These are phyloP conservation scores for Pyxicephalus adspersus DNA, from an alignment of 2,113 vertebrate genomes.

Conservation along the genomic window DNA sequence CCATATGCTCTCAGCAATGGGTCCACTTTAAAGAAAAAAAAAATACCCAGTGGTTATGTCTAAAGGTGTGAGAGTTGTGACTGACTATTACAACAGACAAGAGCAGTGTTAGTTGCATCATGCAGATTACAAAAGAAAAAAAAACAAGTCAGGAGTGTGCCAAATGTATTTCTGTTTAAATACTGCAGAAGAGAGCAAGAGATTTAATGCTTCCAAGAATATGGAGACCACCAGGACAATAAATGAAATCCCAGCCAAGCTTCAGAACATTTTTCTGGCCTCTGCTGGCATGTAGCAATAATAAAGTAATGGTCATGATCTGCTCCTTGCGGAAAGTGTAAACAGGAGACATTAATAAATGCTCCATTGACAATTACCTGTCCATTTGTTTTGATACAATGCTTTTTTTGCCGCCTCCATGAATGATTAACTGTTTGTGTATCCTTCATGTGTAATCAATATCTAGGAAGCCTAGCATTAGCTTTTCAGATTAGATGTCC, in stretches of 20 bases:
- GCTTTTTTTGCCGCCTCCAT: slow-evolving; percentile 69
- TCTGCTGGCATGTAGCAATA: slow-evolving; percentile 57
- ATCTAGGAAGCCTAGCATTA: slow-evolving; percentile 74
- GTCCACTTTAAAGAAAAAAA: too few species aligned
- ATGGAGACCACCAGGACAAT: neutral
- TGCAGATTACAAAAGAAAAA: too few species aligned
- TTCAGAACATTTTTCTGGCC: neutral
- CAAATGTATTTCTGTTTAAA: neutral
- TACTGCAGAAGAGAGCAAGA: too few species aligned
- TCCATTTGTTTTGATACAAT: slow-evolving; percentile 64
- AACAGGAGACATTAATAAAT: slow-evolving; percentile 64
- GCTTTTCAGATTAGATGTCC: slow-evolving; percentile 77
- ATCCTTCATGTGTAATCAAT: slow-evolving; percentile 81
- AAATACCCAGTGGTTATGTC: too few species aligned
- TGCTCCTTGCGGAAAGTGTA: slow-evolving; percentile 43
- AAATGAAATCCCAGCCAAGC: slow-evolving; percentile 7
- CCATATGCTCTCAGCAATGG: too few species aligned
- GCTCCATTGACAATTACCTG: slow-evolving; percentile 66
- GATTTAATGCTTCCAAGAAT: neutral
- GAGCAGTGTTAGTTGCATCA: too few species aligned
- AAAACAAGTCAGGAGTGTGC: too few species aligned
- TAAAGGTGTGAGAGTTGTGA: too few species aligned
- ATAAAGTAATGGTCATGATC: slow-evolving; percentile 55
- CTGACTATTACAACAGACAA: too few species aligned
- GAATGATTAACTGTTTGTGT: slow-evolving; percentile 76